A percentile compares a stretch with the other conserved stretches of the same genome.
Evolutionary conservation across 1,140 invertebrate species (phyloP).

Genomic region (Mactra quadrangularis): DNA sequence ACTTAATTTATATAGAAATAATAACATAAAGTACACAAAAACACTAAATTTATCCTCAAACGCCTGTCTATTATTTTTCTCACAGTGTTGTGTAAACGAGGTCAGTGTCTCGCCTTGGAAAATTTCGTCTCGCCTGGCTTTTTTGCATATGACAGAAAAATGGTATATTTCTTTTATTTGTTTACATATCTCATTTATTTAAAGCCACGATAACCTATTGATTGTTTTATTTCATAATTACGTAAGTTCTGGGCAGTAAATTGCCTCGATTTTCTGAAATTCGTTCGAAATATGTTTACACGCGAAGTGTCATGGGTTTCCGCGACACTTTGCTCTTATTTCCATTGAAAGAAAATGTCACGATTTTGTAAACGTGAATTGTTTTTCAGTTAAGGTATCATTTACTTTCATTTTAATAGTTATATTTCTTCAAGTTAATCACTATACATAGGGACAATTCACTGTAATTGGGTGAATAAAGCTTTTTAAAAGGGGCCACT

Average conservation of each 20-base stretch:
- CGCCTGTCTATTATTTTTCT: neutral
- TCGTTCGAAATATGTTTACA: constrained; percentile 51
- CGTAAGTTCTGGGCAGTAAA: neutral
- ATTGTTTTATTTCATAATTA: neutral
- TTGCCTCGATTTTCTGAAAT: neutral
- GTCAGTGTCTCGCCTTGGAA: constrained; percentile 56
- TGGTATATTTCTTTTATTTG: neutral
- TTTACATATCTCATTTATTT: neutral
- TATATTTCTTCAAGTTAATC: no score
- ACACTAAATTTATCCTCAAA: neutral
- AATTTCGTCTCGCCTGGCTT: constrained; percentile 59
- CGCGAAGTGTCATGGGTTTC: constrained; percentile 39
- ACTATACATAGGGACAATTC: neutral
- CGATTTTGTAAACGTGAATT: neutral
- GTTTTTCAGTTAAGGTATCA: no score
- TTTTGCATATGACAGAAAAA: constrained; percentile 17
- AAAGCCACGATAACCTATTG: no score
- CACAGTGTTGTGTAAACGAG: constrained; percentile 3
- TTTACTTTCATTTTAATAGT: no score
- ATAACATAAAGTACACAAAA: neutral
- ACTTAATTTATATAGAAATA: neutral
- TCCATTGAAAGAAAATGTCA: neutral
- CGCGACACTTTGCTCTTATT: constrained; percentile 18
- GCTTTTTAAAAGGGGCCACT: neutral
- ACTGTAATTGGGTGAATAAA: neutral